A percentile compares a stretch with the other conserved stretches of the same genome.
phyloP scores from a whole-genome alignment of 1,140 invertebrate species.

The Oedothorax gibbosus region DNA sequence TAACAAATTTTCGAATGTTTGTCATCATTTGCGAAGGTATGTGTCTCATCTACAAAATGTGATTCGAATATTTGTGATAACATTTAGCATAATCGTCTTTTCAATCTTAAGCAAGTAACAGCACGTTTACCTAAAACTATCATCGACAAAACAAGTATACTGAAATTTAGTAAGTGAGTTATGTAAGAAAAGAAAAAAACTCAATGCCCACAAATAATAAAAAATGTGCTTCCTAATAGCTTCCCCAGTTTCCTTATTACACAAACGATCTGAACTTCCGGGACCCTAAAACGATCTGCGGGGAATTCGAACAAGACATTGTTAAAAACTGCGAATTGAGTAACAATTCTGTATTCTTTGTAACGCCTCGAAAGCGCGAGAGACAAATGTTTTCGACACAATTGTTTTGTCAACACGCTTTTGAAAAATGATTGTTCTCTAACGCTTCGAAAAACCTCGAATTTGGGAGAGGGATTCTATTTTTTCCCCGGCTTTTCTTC shows the following conservation, averaged over 20 bases:
- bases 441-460: conserved; percentile 23
- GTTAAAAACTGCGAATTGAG: conserved; percentile 21
- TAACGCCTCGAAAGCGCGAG: not conserved
- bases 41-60: too few relatives aligned
- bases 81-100: too few relatives aligned
- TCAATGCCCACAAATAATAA: too few relatives aligned
- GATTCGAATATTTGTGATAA: too few relatives aligned
- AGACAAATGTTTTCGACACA: conserved; percentile 47
- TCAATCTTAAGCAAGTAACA: too few relatives aligned
- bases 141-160: not conserved
- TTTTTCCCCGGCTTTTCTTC: not conserved
- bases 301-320: not conserved
- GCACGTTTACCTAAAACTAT: too few relatives aligned
- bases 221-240: too few relatives aligned
- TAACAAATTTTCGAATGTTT: too few relatives aligned
- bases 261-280: not conserved
- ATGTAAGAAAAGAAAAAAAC: not conserved
- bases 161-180: not conserved
- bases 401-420: conserved; percentile 54
- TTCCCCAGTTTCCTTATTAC: too few relatives aligned
- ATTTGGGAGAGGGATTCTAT: not conserved
- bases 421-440: conserved; percentile 44
- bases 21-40: too few relatives aligned
- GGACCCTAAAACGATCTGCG: not conserved
- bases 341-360: conserved; percentile 23